Evolutionary conservation across 1,140 invertebrate genomes (phyloP), one percentile per base, ranked within the genome.

Genomic region (Caenorhabditis brenneri): DNA sequence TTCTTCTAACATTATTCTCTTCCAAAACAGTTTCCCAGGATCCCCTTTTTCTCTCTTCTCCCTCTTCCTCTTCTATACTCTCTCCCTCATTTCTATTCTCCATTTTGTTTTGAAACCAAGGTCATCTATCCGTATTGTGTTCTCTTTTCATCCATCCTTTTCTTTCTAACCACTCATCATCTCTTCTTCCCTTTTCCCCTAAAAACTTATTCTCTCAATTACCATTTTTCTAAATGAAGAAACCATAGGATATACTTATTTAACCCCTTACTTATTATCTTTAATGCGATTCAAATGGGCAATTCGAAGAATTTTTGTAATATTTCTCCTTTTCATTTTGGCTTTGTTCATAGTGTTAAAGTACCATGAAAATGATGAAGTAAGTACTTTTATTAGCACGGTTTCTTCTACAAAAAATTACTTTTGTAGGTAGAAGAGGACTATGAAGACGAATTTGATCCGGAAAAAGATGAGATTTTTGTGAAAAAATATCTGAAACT

Each of bases 401-500:
- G 6, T 4, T 3, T 7, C 27, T 27, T 10, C 24, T 10, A 27
- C 10, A 27, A 29, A 27, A 19, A 10, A 22, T 0, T 2, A 27
- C 53, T 7, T 39, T 74, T 74, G 2, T 12, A 74, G 65, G 9
- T 36, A 3, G 15, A 7, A 2, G 2, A 1, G 5, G 65, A 74
- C 9, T 74, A 74, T 42, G 65, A 42, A 31, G 65, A 74, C 36
- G 10, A 42, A 5, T 74, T 74, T 42, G 65, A 74, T 42, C 4
- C 36, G 4, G 36, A 39, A 2, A 74, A 74, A 27, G 36, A 74
- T 42, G 65, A n/a, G 7, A 4, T 74, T 42, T 74, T 74, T 46
- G 65, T 74, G 65, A 24, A 74, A 15, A 46, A 74, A 12, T 74
- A 74, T 42, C 36, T 74, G 65, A 74, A 74, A 74, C 15, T 74